Percentiles rank a stretch among this genome's conserved stretches.
Evolutionary conservation across 1,140 invertebrate genomes (phyloP).

Genomic region (Magallana angulata): DNA sequence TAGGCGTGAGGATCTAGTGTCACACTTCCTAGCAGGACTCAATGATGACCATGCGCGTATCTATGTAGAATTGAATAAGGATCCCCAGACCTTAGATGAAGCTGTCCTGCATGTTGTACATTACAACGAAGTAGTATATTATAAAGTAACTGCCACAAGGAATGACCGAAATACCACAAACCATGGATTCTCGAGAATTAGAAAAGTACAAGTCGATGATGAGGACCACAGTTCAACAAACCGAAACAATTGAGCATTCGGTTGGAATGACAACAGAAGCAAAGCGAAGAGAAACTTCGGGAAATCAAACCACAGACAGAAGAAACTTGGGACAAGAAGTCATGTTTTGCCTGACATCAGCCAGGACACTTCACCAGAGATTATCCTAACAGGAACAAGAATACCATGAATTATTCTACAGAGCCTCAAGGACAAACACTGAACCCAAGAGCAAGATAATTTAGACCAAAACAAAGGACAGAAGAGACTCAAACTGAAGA

Average conservation of each 20-base stretch:
- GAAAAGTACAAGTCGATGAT: neutral
- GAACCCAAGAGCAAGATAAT: neutral
- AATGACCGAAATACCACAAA: neutral
- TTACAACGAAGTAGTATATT: constrained; percentile 39
- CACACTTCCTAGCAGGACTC: constrained; percentile 39
- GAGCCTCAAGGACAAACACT: no score
- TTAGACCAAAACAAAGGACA: neutral
- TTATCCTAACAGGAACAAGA: no score
- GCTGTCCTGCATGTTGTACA: constrained; percentile 18
- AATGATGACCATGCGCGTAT: constrained; percentile 32
- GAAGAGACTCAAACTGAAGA: neutral
- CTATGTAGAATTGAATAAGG: constrained; percentile 42
- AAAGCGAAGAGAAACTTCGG: no score
- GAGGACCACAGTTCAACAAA: no score
- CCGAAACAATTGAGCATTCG: no score
- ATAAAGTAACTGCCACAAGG: neutral
- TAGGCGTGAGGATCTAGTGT: constrained; percentile 49
- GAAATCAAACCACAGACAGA: no score
- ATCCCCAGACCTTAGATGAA: constrained; percentile 46
- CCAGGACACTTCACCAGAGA: no score
- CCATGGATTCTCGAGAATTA: neutral
- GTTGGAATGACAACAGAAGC: no score
- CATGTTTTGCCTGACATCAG: no score
- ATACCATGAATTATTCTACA: no score
- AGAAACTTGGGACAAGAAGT: no score